These are phyloP conservation scores for Sminthurides aquaticus DNA, from an alignment of 2,888 invertebrate species.

Conservation along the genomic window DNA sequence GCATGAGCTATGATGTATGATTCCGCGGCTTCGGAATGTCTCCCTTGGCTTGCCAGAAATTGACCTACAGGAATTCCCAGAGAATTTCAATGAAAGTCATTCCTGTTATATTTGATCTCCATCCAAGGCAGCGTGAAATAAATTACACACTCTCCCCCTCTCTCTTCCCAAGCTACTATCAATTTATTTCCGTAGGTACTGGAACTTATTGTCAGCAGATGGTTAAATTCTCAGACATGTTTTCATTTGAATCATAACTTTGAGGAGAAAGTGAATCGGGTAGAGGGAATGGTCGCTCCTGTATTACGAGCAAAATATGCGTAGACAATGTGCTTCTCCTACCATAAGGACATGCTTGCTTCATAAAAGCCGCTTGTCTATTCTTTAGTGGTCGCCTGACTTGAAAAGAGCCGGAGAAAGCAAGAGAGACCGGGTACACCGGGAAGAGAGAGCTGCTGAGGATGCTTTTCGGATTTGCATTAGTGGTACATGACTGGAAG, in stretches of 20 bases:
- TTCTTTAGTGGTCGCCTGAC: too few species aligned
- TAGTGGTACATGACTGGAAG: too few species aligned
- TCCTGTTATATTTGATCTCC: not conserved
- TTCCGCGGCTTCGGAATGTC: slow-evolving; percentile 72
- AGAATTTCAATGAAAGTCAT: slow-evolving; percentile 1
- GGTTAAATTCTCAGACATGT: not conserved
- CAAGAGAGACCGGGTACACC: too few species aligned
- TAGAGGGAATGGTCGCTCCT: too few species aligned
- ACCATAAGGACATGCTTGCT: too few species aligned
- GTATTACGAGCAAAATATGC: too few species aligned
- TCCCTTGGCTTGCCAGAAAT: slow-evolving; percentile 71
- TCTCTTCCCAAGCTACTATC: not conserved
- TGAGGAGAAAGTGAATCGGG: too few species aligned
- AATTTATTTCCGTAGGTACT: not conserved
- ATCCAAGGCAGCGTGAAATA: not conserved
- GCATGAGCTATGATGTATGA: slow-evolving; percentile 72
- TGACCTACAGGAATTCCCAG: slow-evolving; percentile 58
- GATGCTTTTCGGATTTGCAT: too few species aligned
- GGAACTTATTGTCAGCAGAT: slow-evolving; percentile 1
- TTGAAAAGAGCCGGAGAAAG: too few species aligned
- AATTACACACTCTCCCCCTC: not conserved
- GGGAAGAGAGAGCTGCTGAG: too few species aligned
- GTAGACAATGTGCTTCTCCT: too few species aligned
- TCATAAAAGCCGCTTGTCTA: too few species aligned
- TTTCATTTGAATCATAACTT: not conserved